phyloP scores from a whole-genome alignment of 2,888 invertebrate species.

The Galeopsomyia nigrocyanea region DNA sequence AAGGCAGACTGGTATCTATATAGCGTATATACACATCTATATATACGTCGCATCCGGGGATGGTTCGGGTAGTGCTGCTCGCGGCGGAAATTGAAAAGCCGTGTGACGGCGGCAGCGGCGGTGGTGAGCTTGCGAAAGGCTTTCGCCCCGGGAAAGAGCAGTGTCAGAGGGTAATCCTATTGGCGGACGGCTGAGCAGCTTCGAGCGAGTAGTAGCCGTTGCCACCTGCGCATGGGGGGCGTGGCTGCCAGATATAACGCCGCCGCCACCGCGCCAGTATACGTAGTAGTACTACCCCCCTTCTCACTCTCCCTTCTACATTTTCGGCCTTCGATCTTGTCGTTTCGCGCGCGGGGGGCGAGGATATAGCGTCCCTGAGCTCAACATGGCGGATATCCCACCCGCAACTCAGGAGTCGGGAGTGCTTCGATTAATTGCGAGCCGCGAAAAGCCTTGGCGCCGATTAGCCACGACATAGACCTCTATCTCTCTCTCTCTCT shows the following conservation, averaged over 20 bases:
- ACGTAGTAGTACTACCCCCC: not conserved
- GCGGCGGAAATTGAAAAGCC: too few relatives aligned
- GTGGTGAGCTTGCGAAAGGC: too few relatives aligned
- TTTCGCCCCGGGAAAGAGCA: conserved; percentile 59
- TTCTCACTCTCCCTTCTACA: conserved; percentile 38
- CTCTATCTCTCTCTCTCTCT: conserved; percentile 2
- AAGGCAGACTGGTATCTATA: not conserved
- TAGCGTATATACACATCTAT: conserved; percentile 54
- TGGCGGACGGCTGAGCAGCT: conserved; percentile 65
- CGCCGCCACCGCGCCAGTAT: not conserved
- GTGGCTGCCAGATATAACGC: conserved; percentile 53
- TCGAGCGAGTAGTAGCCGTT: conserved; percentile 59
- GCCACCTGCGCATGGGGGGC: conserved; percentile 55
- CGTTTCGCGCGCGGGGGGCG: conserved; percentile 40
- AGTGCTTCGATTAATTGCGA: conserved; percentile 54
- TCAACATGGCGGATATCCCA: conserved; percentile 63
- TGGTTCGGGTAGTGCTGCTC: too few relatives aligned
- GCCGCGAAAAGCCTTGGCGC: conserved; percentile 59
- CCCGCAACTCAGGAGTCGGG: conserved; percentile 62
- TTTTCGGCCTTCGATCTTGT: conserved; percentile 37
- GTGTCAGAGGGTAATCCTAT: conserved; percentile 70
- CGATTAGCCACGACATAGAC: conserved; percentile 30
- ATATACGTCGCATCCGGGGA: conserved; percentile 49
- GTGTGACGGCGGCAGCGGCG: too few relatives aligned
- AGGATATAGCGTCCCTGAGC: conserved; percentile 53